Percentiles rank a stretch among this genome's conserved stretches.
phyloP scores from a whole-genome alignment of 2,888 invertebrate genomes.

The Ceriagrion tenellum region DNA sequence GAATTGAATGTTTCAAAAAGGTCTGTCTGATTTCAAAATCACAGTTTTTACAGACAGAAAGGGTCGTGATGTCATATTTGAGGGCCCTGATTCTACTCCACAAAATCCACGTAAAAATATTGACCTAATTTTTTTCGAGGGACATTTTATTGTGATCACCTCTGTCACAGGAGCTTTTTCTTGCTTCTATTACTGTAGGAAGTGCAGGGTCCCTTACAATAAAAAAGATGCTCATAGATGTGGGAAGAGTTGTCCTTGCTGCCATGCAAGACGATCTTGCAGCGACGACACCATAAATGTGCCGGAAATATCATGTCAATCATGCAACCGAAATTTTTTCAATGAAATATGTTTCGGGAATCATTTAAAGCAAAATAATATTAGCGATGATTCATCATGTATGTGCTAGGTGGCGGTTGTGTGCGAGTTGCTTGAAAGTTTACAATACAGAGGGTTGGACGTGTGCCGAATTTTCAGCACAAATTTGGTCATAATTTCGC shows the following conservation, averaged over 20 bases:
- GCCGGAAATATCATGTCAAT: neutral
- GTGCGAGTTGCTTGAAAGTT: neutral
- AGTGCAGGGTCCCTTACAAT: neutral
- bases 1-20: neutral
- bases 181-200: neutral
- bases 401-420: neutral
- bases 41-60: slow-evolving; percentile 8
- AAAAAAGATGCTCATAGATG: neutral
- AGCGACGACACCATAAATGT: neutral
- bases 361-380: neutral
- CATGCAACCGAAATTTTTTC: neutral
- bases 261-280: neutral
- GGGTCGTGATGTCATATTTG: neutral
- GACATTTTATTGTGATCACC: neutral
- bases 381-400: neutral
- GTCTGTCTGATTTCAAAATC: neutral
- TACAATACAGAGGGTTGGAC: neutral
- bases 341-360: neutral
- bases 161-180: neutral
- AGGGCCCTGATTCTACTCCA: neutral
- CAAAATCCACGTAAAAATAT: neutral
- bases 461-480: too few species aligned
- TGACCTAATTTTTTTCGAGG: neutral
- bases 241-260: neutral
- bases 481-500: too few species aligned